Percentiles rank a stretch among this genome's conserved stretches.
Evolutionary conservation across 2,113 vertebrate species (phyloP).

Genomic region (Oreotragus oreotragus): DNA sequence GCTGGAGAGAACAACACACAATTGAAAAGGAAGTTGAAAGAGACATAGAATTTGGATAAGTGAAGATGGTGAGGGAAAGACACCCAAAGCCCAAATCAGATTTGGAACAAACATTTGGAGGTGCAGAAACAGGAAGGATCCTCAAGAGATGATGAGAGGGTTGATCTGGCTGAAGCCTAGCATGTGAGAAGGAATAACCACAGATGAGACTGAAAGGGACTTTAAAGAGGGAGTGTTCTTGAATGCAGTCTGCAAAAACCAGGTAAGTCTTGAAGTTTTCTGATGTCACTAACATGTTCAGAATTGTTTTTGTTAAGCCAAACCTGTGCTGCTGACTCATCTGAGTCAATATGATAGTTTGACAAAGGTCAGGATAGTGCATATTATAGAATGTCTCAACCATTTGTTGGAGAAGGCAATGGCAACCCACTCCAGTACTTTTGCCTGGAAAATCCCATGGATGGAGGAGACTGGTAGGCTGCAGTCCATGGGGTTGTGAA

Average conservation of each 20-base stretch:
- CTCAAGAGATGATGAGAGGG: neutral
- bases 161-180: neutral
- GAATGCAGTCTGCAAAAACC: neutral
- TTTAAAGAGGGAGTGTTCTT: neutral
- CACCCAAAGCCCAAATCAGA: neutral
- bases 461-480: too few species aligned
- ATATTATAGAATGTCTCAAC: neutral
- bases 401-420: neutral
- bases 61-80: neutral
- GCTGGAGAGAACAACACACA: neutral
- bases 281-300: neutral
- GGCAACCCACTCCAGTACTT: too few species aligned
- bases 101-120: neutral
- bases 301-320: neutral
- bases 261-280: neutral
- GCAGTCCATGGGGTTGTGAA: too few species aligned
- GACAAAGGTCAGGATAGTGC: neutral
- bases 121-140: neutral
- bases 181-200: neutral
- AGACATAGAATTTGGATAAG: neutral
- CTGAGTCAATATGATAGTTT: neutral
- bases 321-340: neutral
- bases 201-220: neutral
- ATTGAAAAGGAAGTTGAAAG: neutral
- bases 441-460: too few species aligned